Base-by-base conservation (phyloP, 2,797 vertebrate species). In the Odontamblyopus rebecca region DNA sequence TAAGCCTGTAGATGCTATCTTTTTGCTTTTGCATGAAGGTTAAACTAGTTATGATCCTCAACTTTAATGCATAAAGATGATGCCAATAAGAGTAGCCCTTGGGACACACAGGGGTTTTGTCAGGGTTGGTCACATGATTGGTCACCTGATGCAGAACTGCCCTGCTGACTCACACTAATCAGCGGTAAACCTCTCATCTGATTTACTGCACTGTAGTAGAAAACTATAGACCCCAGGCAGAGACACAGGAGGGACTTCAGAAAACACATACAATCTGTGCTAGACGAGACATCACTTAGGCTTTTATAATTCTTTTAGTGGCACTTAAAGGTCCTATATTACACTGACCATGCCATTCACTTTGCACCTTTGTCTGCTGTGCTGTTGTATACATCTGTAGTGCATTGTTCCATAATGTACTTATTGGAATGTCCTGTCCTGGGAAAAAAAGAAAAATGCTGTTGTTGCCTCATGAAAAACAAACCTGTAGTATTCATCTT, bases 171-270 rank as follows among this genome's bases (percentile, higher is more conserved):
- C 76, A 18, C 50, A 38, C 57, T 56, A 60, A 68, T 68, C 64
- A 29, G 77, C 74, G 51, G 66, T 85, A 83, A 89, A 79, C 69
- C 82, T 61, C 72, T 85, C 78, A 87, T 83, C 82, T 82, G 23
- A 80, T 88, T 88, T 83, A 70, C 81, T 70, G 72, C 0, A 12
- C 59, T 60, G 66, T 67, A 53, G 72, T 71, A 51, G 41, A 69
- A n/a, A 68, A 1, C 6, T 59, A 5, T 9, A 51, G 71, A 63
- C 18, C 61, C 68, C 32, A 23, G 4, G 41, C 12, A 44, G 41
- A 13, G 48, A 8, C 35, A 26, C 60, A 57, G 26, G 61, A 13
- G 41, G 66, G 35, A 23, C 48, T 8, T 13, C 38, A 3, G 60
- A 48, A 48, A 13, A 66, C 56, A n/a, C 19, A 35, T 35, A 35